Base-by-base conservation (phyloP, 2,797 vertebrate genomes). In the Acrossocheilus wenchowensis region DNA sequence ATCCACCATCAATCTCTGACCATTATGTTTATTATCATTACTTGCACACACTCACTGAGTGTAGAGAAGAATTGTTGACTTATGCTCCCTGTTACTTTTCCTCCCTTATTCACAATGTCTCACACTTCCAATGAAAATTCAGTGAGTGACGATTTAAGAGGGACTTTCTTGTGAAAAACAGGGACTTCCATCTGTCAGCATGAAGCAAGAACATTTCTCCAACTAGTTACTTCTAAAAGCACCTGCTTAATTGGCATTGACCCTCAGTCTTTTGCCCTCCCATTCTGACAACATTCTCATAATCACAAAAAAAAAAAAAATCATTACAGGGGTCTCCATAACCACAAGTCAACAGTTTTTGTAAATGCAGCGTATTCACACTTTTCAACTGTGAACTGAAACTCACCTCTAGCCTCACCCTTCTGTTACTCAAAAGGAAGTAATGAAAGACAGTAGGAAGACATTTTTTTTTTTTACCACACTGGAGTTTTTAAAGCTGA, bases 21-120 rank as follows among this genome's bases (percentile, higher is more conserved):
- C 80, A 78, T 82, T 36, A 91, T 94, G 93, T 95, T 95, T 95
- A 92, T 95, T 95, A 93, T 94, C 94, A 92, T 91, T 91, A 92
- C 89, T 90, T 92, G 90, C 43, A 6, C 90, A 91, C 91, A 90
- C 93, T 92, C 91, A 92, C 91, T 93, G 91, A 90, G 81, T 87
- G 74, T 86, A 45, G 87, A 83, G 91, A 73, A 85, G 85, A 85
- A 60, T 74, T 84, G 79, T 84, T 87, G 93, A 95, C 94, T 94
- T 93, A 91, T 94, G 92, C 90, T 86, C 93, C 89, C 92, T 93
- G 91, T 93, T 93, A 90, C 89, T 85, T 90, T 92, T 90, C 50
- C 94, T 94, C 92, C 91, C 90, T 91, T 93, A 86, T 91, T 93
- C 90, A 90, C 93, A 90, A 92, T 60, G 88, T 93, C 94, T 93